Evolutionary conservation across 2,113 vertebrate species (phyloP), one percentile per base, ranked within the genome.

Genomic region (Emydocephalus ijimae): DNA sequence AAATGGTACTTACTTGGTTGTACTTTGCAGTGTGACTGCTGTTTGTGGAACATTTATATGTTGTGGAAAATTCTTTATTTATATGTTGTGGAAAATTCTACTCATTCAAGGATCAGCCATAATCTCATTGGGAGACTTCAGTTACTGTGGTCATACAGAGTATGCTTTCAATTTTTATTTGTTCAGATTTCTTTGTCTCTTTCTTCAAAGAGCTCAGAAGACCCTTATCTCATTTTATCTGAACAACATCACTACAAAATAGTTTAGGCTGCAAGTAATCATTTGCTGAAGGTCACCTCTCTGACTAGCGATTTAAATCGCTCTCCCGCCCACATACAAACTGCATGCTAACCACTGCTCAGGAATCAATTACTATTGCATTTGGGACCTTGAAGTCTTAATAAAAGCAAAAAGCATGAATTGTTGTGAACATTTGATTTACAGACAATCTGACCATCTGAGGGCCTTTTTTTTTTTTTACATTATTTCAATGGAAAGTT

Each of bases 201-300:
- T 85, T 26, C 69, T 39, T 91, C 74, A 91, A 91, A 91, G 52
- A 1, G 26, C 74, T 55, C 74, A 85, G 24, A 91, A 45, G 14
- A 91, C 55, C 39, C 8, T 57, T 87, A 87, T 91, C 54, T 90
- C 48, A 54, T 34, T 54, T 59, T 87, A 86, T 59, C 55, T 43
- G 18, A 55, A 87, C 39, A 59, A 43, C 55, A 91, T 59, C 81
- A 59, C 81, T 87, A 12, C 90, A 91, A 91, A 54, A 90, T 55
- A 81, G 29, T 69, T 85, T 85, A 55, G 34, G 23, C 64, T 91
- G 69, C 21, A 91, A 85, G 69, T 90, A 91, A 87, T 91, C 52
- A 86, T 86, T 86, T 57, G 26, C 85, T 57, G 81, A 91, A 91
- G 90, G 85, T 87, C 81, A 91, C 43, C 43, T 20, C 57, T 48